A percentile compares a stretch with the other conserved stretches of the same genome.
Conservation (phyloP, 1,140 invertebrate genomes). For the Lineus longissimus region DNA sequence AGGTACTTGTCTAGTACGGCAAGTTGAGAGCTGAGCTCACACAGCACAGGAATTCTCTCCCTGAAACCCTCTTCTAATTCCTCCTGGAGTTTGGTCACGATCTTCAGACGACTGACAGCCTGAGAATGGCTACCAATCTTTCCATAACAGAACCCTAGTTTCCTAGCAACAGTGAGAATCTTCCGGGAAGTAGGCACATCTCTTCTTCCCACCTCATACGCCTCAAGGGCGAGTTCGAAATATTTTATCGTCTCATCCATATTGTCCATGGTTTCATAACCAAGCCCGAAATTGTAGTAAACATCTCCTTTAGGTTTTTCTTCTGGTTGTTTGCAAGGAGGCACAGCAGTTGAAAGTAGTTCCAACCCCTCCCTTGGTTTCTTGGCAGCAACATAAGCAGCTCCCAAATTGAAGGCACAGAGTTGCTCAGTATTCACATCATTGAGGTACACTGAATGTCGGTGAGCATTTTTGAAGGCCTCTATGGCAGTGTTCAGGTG, state of each 20-base stretch:
- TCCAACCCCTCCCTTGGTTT: slow-evolving; percentile 22
- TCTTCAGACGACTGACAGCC: no score
- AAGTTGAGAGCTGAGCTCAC: no score
- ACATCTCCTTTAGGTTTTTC: slow-evolving; percentile 29
- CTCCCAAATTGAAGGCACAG: slow-evolving; percentile 38
- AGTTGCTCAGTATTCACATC: slow-evolving; percentile 27
- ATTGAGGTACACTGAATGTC: slow-evolving; percentile 22
- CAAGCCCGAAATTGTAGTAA: slow-evolving; percentile 35
- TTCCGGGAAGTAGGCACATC: slow-evolving; percentile 11
- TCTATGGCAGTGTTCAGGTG: slow-evolving; percentile 12
- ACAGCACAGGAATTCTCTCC: no score
- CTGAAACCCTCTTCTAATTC: no score
- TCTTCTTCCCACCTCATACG: slow-evolving; percentile 22
- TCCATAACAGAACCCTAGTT: no score
- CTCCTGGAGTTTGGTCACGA: no score
- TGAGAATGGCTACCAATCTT: no score
- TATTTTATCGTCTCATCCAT: slow-evolving; percentile 20
- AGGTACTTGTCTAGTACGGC: no score
- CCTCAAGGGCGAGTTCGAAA: slow-evolving; percentile 24
- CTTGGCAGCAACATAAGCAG: slow-evolving; percentile 26
- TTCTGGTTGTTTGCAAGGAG: slow-evolving; percentile 18
- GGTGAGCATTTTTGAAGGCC: slow-evolving; percentile 20
- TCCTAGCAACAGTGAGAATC: no score
- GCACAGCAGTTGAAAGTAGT: slow-evolving; percentile 23
- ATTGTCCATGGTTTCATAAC: slow-evolving; percentile 24